Percentiles rank a stretch among this genome's conserved stretches.
These are phyloP conservation scores for Gasteruption jaculator DNA, from an alignment of 2,888 invertebrate genomes.

Conservation along the genomic window DNA sequence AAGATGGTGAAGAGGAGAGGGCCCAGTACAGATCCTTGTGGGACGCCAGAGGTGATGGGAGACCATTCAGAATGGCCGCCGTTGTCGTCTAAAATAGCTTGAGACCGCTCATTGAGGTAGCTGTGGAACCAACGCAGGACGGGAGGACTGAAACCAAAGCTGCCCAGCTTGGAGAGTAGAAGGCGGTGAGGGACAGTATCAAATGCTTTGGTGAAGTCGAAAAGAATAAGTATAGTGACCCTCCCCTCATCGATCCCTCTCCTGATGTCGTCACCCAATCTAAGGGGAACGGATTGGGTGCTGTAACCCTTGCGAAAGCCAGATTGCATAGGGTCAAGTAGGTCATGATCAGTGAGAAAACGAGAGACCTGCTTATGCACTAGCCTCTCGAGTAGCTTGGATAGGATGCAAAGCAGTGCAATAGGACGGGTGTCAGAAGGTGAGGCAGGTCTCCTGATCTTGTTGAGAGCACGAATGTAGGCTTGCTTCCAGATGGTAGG, in stretches of 20 bases:
- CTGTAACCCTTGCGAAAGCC: constrained; percentile 2
- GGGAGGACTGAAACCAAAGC: not conserved
- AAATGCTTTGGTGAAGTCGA: constrained; percentile 8
- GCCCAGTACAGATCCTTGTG: not conserved
- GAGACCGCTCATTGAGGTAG: not conserved
- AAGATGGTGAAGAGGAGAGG: not conserved
- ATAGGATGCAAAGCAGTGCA: too few relatives aligned
- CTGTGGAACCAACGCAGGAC: not conserved
- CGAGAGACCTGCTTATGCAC: not conserved
- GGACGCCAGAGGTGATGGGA: not conserved
- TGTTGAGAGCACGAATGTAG: too few relatives aligned
- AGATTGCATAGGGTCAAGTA: constrained; percentile 9
- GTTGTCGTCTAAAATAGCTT: not conserved
- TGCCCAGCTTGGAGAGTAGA: not conserved
- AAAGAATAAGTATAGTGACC: constrained; percentile 9
- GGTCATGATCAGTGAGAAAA: not conserved
- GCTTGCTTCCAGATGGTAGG: too few relatives aligned
- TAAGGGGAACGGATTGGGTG: constrained; percentile 7
- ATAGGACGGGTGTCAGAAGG: too few relatives aligned
- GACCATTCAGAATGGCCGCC: not conserved
- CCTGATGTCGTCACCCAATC: constrained; percentile 3
- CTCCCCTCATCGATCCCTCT: not conserved
- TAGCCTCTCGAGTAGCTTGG: too few relatives aligned
- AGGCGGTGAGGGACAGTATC: not conserved
- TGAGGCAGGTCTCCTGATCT: too few relatives aligned